Evolutionary conservation across 2,888 invertebrate species (phyloP).

Genomic region (Anodontia alba): DNA sequence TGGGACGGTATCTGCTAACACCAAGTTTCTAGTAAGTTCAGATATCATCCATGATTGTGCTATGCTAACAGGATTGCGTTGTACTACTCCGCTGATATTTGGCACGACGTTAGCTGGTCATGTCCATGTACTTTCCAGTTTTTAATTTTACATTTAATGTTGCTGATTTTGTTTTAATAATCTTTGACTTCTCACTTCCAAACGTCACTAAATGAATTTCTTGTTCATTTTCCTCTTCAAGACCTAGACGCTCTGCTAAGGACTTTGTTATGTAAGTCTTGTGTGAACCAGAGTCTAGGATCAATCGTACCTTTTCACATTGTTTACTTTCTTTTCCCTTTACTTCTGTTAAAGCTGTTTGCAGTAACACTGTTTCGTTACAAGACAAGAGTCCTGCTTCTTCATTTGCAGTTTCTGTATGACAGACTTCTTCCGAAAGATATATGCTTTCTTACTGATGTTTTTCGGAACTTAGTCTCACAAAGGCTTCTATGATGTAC

Average conservation of each 20-base stretch:
- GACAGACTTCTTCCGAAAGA: background rate
- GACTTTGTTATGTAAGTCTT: slow-evolving; percentile 22
- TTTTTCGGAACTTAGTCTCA: background rate
- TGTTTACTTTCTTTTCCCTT: slow-evolving; percentile 3
- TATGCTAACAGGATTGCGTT: slow-evolving; percentile 6
- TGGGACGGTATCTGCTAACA: slow-evolving; percentile 16
- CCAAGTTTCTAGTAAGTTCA: slow-evolving; percentile 1
- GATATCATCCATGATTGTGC: background rate
- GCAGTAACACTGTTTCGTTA: slow-evolving; percentile 31
- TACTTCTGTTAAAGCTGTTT: slow-evolving; percentile 22
- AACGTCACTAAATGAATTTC: slow-evolving; percentile 12
- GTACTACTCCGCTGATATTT: slow-evolving; percentile 5
- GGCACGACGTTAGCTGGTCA: slow-evolving; percentile 19
- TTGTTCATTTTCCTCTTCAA: slow-evolving; percentile 7
- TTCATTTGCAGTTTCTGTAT: background rate
- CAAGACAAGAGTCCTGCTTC: slow-evolving; percentile 37
- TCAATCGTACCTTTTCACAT: background rate
- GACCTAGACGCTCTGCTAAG: background rate
- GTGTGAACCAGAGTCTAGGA: slow-evolving; percentile 35
- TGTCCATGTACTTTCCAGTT: slow-evolving; percentile 1
- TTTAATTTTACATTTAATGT: slow-evolving; percentile 1
- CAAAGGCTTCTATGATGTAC: no score
- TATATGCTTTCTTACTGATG: background rate
- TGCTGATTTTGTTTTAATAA: background rate
- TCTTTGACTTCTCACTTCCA: slow-evolving; percentile 6